Conservation (phyloP, 2,113 vertebrate species). For the Halcyon malimbica region DNA sequence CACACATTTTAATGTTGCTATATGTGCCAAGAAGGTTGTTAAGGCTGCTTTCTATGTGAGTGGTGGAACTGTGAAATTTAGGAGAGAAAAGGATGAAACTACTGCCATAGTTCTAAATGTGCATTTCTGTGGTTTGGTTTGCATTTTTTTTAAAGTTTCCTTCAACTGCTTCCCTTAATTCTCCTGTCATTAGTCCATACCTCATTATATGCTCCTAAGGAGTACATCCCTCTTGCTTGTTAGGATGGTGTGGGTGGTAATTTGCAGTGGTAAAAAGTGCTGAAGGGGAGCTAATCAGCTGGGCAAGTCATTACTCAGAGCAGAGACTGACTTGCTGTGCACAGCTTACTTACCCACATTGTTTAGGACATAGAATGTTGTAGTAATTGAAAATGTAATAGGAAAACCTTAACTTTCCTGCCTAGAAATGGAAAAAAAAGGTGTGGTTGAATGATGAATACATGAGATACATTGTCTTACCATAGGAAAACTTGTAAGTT, state of each 20-base stretch:
- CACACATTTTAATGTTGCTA: not conserved
- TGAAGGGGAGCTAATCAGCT: slow-evolving; percentile 44
- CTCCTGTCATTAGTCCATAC: not conserved
- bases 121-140: not conserved
- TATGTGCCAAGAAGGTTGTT: not conserved
- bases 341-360: not conserved
- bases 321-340: not conserved
- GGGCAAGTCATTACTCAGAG: slow-evolving; percentile 2
- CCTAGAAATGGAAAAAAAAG: not conserved
- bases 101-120: not conserved
- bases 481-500: not conserved
- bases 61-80: not conserved
- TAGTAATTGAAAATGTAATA: not conserved
- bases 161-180: not conserved
- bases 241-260: slow-evolving; percentile 25
- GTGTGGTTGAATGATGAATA: not conserved
- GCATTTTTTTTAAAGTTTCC: not conserved
- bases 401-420: not conserved
- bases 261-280: slow-evolving; percentile 15
- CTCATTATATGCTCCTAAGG: slow-evolving; percentile 8
- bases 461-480: not conserved
- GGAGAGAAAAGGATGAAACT: not conserved
- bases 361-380: not conserved
- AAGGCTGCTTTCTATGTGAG: not conserved
- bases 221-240: slow-evolving; percentile 20